Evolutionary conservation across 1,140 invertebrate genomes (phyloP), one percentile per base, ranked within the genome.

Genomic region (Druon quercuslanigerum): DNA sequence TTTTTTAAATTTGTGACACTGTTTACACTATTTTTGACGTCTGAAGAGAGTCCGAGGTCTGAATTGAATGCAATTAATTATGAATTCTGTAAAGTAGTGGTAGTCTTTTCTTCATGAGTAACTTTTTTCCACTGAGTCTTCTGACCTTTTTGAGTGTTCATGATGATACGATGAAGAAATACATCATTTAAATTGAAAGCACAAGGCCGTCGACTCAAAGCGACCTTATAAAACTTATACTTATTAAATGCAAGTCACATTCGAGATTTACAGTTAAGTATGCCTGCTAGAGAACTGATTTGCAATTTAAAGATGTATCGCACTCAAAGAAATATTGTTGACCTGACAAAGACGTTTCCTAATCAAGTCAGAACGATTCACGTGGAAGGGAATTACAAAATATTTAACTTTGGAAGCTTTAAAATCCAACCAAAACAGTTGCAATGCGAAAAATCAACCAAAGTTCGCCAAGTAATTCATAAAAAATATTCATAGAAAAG

Each of bases 261-360:
- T 25, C 33, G 70, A 51, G 52, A 52, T 78, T 80, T 80, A 83
- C 83, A 82, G 80, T 83, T 83, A 80, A 60, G 5, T 66, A 76
- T 82, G 72, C 73, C 60, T 66, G 33, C 6, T 66, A 66, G 16
- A 66, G 40, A 14, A n/a, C 60, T 66, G 40, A 66, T 66, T 66
- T 66, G 60, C 60, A 66, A 66, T 66, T 66, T 66, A 66, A 66
- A 66, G 40, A 66, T 40, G 60, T 16, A 66, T 66, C 60, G 33
- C 16, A 40, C 25, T 40, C 40, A 8, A 66, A 40, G 20, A 66
- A 8, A 16, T 66, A 66, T 46, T 66, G 33, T 66, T 66, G 60
- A 66, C 60, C 60, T 40, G 33, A 14, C 33, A 33, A 2, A 66
- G n/a, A 66, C 33, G 25, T 66, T 40, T 46, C 33, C 25, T n/a